Base-by-base conservation (phyloP, 2,888 invertebrate species). In the Apeira syringaria region DNA sequence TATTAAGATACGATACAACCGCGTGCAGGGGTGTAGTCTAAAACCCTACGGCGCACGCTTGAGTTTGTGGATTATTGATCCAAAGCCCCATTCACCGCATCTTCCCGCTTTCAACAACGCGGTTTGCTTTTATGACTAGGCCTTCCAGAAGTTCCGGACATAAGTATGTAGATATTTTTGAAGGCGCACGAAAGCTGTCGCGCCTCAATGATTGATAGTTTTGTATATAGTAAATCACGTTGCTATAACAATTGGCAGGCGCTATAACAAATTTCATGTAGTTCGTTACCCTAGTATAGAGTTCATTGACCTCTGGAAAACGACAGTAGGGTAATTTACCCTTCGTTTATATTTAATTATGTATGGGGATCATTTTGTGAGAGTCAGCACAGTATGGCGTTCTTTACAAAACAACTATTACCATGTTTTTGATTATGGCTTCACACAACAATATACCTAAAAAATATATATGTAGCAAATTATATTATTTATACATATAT, bases 251-350 rank as follows among this genome's bases (percentile, higher is more conserved):
- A 31, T 26, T 31, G 22, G 20, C 27, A 44, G 47, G 44, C 32
- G 33, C 44, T 39, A 29, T 29, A 43, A 46, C 38, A 5, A 20
- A 50, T 46, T 37, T 30, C 12, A 42, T 47, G 41, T 37, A 37
- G 54, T 57, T 46, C 54, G 49, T 29, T 50, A 50, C 52, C 56
- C 49, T 41, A 40, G 43, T 44, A 43, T 26, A 35, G 37, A 50
- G 68, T 63, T 64, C 68, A 56, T 41, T 65, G 68, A 65, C 59
- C 60, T 38, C 30, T 17, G 48, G 53, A 50, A 54, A 56, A 53
- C 54, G 54, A 58, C 61, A 58, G 58, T 65, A 61, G 68, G 64
- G 53, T 46, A 53, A 58, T 56, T 53, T 62, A 64, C 60, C 67
- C 67, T 59, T 55, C 61, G 56, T 45, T 52, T 44, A 39, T 32